Evolutionary conservation across 2,797 vertebrate genomes (phyloP).

Genomic region (Pristis pectinata): DNA sequence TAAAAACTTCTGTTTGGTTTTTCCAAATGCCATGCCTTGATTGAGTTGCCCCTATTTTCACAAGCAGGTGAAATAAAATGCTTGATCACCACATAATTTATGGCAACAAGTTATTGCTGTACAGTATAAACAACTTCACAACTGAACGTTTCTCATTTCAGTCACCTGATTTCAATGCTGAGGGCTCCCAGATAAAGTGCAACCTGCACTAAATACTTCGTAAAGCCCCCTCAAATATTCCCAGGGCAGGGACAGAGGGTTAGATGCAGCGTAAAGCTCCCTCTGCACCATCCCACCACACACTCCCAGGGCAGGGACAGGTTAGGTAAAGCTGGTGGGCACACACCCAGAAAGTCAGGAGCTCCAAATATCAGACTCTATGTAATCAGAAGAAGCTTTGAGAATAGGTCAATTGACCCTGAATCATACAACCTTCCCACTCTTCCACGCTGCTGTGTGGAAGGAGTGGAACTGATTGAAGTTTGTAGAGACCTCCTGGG

Average conservation of each 20-base stretch:
- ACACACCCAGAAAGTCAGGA: neutral
- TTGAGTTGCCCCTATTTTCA: neutral
- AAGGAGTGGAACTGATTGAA: neutral
- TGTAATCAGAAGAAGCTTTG: neutral
- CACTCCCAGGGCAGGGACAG: neutral
- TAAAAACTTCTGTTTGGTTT: neutral
- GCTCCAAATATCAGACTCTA: neutral
- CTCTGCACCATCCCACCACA: neutral
- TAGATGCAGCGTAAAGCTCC: neutral
- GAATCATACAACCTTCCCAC: neutral
- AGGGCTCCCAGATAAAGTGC: too few species aligned
- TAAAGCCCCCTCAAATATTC: neutral
- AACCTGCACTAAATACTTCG: neutral
- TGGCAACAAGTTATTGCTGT: neutral
- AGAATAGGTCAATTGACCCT: neutral
- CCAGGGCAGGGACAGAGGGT: neutral
- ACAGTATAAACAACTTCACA: neutral
- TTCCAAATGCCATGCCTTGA: neutral
- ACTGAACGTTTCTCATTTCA: neutral
- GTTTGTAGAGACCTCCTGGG: slow-evolving; percentile 18
- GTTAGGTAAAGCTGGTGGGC: neutral
- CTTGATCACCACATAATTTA: neutral
- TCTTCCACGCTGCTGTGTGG: neutral
- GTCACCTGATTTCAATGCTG: too few species aligned
- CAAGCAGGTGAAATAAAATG: neutral